Evolutionary conservation across 1,140 invertebrate species (phyloP).

Genomic region (Trachelipus rathkii): DNA sequence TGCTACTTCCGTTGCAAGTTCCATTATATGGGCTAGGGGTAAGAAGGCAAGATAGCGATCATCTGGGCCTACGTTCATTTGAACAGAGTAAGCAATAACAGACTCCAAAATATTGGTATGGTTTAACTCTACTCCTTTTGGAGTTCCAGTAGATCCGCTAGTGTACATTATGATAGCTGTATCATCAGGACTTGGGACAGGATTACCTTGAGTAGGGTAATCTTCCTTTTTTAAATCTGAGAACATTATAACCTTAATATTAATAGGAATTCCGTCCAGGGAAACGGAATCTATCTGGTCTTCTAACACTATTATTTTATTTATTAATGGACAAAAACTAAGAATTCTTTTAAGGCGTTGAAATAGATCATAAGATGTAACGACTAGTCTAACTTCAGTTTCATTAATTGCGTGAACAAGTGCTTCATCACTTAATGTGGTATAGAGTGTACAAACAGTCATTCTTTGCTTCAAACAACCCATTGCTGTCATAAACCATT

Average conservation of each 20-base stretch:
- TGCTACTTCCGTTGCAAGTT: constrained; percentile 56
- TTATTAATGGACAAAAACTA: constrained; percentile 32
- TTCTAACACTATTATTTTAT: constrained; percentile 39
- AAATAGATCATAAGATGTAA: constrained; percentile 40
- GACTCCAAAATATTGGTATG: constrained; percentile 87
- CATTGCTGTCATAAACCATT: constrained; percentile 59
- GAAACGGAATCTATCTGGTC: constrained; percentile 42
- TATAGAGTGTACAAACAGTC: constrained; percentile 59
- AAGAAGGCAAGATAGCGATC: constrained; percentile 61
- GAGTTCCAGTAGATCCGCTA: constrained; percentile 54
- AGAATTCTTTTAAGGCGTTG: constrained; percentile 34
- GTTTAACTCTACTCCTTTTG: constrained; percentile 54
- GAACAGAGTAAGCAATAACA: constrained; percentile 79
- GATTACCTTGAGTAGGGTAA: constrained; percentile 46
- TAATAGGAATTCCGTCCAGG: constrained; percentile 16
- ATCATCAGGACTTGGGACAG: constrained; percentile 53
- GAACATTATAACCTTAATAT: constrained; percentile 6
- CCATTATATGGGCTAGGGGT: constrained; percentile 62
- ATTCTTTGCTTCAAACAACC: constrained; percentile 53
- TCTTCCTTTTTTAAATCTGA: constrained; percentile 13
- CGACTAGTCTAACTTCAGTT: constrained; percentile 54
- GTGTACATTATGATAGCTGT: constrained; percentile 57
- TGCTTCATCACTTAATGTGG: constrained; percentile 60
- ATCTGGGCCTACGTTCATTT: constrained; percentile 48
- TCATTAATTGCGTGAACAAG: constrained; percentile 59